Evolutionary conservation across 35 echinoderm and acorn worm genomes (phyloP).

Genomic region (Apostichopus japonicus): DNA sequence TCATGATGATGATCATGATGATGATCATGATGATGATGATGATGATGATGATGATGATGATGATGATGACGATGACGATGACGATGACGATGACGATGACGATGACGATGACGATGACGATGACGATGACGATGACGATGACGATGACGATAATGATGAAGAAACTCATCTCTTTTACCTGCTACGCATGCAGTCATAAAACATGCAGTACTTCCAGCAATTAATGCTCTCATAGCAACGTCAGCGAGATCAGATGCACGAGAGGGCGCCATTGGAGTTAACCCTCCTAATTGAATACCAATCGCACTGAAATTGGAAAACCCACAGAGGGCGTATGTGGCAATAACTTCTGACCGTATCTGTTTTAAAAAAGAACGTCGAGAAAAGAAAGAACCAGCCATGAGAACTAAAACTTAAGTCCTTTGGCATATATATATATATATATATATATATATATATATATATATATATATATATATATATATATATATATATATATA

Average conservation of each 20-base stretch:
- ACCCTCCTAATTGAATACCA: constrained; percentile 55
- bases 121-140: not conserved
- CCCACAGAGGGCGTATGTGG: constrained; percentile 57
- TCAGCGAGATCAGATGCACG: constrained; percentile 44
- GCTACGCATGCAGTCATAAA: constrained; percentile 68
- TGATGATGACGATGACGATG: not conserved
- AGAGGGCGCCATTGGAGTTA: constrained; percentile 48
- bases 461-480: not conserved
- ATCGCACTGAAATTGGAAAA: constrained; percentile 53
- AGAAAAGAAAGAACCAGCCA: not conserved
- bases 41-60: not conserved
- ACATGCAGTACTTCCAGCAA: constrained; percentile 51
- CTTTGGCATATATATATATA: not conserved
- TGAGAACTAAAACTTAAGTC: not conserved
- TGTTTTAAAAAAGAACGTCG: too few species aligned
- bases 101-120: not conserved
- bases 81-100: not conserved
- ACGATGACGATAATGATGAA: not conserved
- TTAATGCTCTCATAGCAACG: constrained; percentile 48
- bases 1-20: not conserved
- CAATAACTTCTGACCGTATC: constrained; percentile 52
- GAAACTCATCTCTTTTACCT: not conserved
- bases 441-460: not conserved
- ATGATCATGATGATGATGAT: not conserved
- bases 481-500: too few species aligned